Evolutionary conservation across 2,113 vertebrate genomes (phyloP).

Genomic region (Alexandromys fortis): DNA sequence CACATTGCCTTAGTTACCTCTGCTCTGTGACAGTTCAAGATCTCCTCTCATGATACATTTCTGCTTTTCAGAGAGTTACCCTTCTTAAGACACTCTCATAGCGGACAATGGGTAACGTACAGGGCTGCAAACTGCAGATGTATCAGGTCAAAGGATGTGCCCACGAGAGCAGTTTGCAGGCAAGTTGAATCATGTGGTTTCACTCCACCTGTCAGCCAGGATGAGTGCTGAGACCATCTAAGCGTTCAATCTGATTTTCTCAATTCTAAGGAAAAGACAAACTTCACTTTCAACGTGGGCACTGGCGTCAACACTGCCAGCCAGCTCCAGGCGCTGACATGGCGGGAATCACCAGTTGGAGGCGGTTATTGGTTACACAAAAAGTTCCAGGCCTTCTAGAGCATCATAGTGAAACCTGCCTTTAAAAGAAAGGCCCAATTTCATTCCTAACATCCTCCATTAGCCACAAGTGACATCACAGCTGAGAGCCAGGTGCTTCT

Average conservation of each 20-base stretch:
- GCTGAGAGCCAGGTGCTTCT: neutral
- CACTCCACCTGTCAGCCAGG: rapidly evolving
- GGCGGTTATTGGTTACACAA: neutral
- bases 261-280: neutral
- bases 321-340: neutral
- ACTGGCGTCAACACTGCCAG: neutral
- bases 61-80: neutral
- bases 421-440: neutral
- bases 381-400: neutral
- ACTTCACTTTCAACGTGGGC: neutral
- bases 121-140: too few species aligned
- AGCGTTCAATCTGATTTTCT: neutral
- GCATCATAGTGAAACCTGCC: neutral
- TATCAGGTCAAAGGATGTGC: neutral
- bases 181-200: neutral
- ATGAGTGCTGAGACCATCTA: neutral
- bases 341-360: neutral
- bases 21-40: neutral
- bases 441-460: neutral
- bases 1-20: neutral
- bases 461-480: neutral
- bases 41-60: neutral
- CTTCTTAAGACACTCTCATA: neutral
- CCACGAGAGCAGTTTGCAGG: neutral
- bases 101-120: neutral